A percentile compares a stretch with the other conserved stretches of the same genome.
Conservation (phyloP, 2,797 vertebrate species). For the Malacoraja senta region DNA sequence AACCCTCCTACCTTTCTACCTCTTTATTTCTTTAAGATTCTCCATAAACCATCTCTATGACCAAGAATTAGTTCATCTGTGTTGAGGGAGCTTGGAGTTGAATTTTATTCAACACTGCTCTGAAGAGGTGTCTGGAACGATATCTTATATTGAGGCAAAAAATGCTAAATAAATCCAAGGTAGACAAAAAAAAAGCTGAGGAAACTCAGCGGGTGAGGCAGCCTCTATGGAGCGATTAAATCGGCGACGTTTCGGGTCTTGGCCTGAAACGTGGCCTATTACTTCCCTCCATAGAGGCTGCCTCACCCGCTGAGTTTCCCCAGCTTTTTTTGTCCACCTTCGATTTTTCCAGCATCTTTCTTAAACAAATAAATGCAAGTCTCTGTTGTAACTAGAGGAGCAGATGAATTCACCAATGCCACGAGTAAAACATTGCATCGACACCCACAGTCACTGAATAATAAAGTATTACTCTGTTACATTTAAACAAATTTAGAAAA, state of each 20-base stretch:
- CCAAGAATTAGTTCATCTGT: not conserved
- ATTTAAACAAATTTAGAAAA: slow-evolving; percentile 21
- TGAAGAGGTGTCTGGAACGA: not conserved
- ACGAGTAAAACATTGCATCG: not conserved
- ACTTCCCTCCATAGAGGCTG: no score
- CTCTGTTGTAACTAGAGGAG: not conserved
- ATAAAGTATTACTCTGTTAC: not conserved
- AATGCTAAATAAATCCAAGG: not conserved
- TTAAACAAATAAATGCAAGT: not conserved
- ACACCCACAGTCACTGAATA: slow-evolving; percentile 12
- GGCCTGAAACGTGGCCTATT: no score
- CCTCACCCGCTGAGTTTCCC: no score
- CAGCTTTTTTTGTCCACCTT: no score
- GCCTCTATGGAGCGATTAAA: no score
- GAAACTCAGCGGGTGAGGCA: no score
- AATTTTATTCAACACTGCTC: not conserved
- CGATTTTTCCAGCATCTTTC: no score
- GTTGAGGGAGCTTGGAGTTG: not conserved
- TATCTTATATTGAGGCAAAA: not conserved
- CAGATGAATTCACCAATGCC: not conserved
- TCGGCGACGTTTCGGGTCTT: no score
- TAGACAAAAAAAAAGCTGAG: no score
- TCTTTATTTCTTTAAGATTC: not conserved
- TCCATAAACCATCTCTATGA: not conserved
- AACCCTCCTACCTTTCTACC: not conserved